These are phyloP conservation scores for Potamarius usumacintae DNA, from an alignment of 2,113 vertebrate genomes.

Conservation along the genomic window DNA sequence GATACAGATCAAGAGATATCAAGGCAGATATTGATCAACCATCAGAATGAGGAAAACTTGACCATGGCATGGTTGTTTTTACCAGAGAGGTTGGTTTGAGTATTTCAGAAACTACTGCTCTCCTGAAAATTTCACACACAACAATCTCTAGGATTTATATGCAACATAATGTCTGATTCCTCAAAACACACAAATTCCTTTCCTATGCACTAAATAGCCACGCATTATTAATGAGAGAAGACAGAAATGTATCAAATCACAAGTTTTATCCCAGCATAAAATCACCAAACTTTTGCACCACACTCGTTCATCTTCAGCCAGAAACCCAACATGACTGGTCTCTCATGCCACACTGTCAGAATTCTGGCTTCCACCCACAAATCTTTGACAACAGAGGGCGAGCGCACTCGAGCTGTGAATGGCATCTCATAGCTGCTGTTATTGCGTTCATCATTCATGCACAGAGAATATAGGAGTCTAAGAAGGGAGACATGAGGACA, in stretches of 20 bases:
- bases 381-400: slow-evolving; percentile 22
- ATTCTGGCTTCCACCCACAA: slow-evolving; percentile 19
- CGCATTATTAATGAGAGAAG: neutral
- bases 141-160: neutral
- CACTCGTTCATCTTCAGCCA: neutral
- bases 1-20: neutral
- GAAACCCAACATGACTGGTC: slow-evolving; percentile 4
- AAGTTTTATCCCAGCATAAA: neutral
- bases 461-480: neutral
- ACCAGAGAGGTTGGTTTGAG: neutral
- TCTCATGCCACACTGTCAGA: slow-evolving; percentile 4
- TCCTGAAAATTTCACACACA: neutral
- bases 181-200: neutral
- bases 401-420: slow-evolving; percentile 30
- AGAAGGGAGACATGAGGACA: slow-evolving; percentile 10
- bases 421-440: slow-evolving; percentile 17
- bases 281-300: neutral
- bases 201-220: neutral
- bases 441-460: slow-evolving; percentile 45
- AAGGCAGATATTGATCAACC: neutral
- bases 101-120: neutral
- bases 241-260: neutral
- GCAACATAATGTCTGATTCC: neutral
- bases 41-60: neutral
- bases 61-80: neutral